Base-by-base conservation (phyloP, 2,888 invertebrate species). In the Pristionchus arcanus region DNA sequence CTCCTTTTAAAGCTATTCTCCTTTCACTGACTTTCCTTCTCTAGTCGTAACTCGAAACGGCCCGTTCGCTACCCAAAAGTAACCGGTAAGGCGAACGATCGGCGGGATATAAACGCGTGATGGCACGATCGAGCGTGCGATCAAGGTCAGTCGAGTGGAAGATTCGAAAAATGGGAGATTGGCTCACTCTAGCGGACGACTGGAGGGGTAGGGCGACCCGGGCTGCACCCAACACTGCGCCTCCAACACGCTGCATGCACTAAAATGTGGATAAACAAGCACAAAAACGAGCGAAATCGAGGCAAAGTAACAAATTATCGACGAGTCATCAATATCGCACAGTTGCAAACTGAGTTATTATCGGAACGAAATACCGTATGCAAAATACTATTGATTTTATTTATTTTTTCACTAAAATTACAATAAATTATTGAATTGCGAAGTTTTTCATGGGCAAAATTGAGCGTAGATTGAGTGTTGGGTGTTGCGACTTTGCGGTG, bases 171-270 rank as follows among this genome's bases (percentile, higher is more conserved):
- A 74, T 25, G 49, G 15, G 49, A 49, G 31, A 34, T n/a, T 81
- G 19, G 84, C 84, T 85, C 84, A 85, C 84, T 85, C 84, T 85
- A 31, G 34, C 34, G 59, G 84, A 59, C 55, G 59, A 85, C 59
- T 85, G 55, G 25, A 85, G 28, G 59, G 84, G 59, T 59, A 34
- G 84, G 21, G 59, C 21, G 55, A 49, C 9, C 49, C 55, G 59
- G 7, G 55, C 53, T 16, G 28, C 83, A 28, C 53, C 83, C 31
- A 28, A 16, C 55, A 85, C 84, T 25, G 59, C 84, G 55, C 84
- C 59, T 21, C 84, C 84, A 25, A 85, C 55, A 55, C 84, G 84
- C 84, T 85, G 84, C 84, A 85, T 85, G 37, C 84, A 31, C 84
- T 55, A 85, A 55, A 55, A 59, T 34, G 59, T 21, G 28, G 13